Evolutionary conservation across 2,113 vertebrate species (phyloP), one percentile per base, ranked within the genome.

Genomic region (Salminus brasiliensis): DNA sequence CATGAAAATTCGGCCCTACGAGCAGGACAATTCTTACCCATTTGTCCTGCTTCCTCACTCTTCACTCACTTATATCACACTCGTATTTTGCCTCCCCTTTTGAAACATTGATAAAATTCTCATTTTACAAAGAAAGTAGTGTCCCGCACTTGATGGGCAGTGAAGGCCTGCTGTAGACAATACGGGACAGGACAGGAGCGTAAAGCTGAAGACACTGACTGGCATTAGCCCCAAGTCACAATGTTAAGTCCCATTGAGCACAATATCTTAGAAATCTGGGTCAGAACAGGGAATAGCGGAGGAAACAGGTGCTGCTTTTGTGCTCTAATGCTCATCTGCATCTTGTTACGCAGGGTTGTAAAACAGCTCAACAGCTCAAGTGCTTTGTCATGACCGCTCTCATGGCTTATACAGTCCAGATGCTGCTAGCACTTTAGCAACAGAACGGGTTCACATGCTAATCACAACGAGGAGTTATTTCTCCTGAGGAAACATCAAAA

Each of bases 271-370:
- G 13, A 62, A 32, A 32, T 32, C 15, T 2, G 30, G 30, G 6
- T 32, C 39, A 29, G 21, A n/a, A n/a, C 39, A 30, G 39, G 8
- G 16, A 34, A 21, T 18, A 45, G 43, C 12, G 18, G 52, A 45
- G 69, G 53, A 74, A 63, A 34, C 80, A 72, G 47, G 59, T 72
- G 68, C 47, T 59, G 34, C 9, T 36, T 32, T 66, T 72, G n/a
- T 29, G 29, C 34, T 74, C 41, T 41, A 10, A 30, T 60, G 18
- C n/a, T 47, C 52, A 73, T 59, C 39, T 78, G 81, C 57, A 27
- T 82, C 81, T 57, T 16, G 53, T 82, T 72, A 73, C 27, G 36
- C 29, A 18, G 43, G 23, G 60, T 34, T 23, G 55, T 63, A 25
- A 67, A 60, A 55, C 52, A 18, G 62, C 55, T 59, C 10, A 71